Evolutionary conservation across 2,888 invertebrate species (phyloP), one percentile per base, ranked within the genome.

Genomic region (Platycheirus rosarum): DNA sequence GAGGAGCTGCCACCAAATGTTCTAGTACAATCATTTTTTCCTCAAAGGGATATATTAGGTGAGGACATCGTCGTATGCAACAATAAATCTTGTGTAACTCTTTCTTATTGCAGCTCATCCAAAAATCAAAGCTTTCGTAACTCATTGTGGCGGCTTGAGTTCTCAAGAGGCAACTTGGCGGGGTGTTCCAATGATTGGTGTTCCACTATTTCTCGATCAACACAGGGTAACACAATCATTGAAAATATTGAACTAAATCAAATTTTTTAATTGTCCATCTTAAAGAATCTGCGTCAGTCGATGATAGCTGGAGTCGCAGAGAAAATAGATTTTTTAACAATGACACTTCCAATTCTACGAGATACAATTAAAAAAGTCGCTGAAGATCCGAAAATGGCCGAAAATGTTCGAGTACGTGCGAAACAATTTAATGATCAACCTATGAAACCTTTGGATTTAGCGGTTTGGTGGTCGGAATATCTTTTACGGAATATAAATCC

Each of bases 381-480:
- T n/a, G 85, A 86, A 74, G 84, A 86, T 53, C 55, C 71, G 0
- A 23, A 37, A 51, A 85, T 84, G 42, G 13, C 40, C 0, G 42
- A 73, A 20, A 86, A 84, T 40, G 90, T 90, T 2, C 88, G 90
- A 82, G 87, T 87, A 75, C 86, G 91, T 13, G 91, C 92, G 1
- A 87, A 85, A 18, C 86, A 90, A 46, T 92, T 91, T 87, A 88
- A 88, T 62, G 92, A 92, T 86, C 91, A 92, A 0, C 92, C 91
- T 0, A 87, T 92, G 84, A 88, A 91, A 1, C 92, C 93, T 0
- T 89, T 93, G 14, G 91, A 92, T 11, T 92, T 92, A 13, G 91
- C 94, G 2, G 89, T 92, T 1, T 92, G 92, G 88, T 94, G 93
- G 93, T 90, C 92, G n/a, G 93, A 94, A 86, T 92, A 93, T 85